phyloP scores from a whole-genome alignment of 2,888 invertebrate species.

The Sesamia inferens region DNA sequence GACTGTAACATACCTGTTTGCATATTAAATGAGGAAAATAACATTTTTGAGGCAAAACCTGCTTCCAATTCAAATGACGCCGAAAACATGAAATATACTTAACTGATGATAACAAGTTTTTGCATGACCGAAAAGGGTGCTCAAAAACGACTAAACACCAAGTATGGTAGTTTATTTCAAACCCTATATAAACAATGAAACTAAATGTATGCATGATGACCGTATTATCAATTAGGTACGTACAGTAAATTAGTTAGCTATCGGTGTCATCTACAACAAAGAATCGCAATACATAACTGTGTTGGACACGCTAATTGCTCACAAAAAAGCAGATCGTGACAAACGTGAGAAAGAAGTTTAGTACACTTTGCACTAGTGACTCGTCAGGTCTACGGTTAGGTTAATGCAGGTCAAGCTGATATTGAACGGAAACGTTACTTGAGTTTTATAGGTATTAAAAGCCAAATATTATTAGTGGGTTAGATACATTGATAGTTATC shows the following conservation, averaged over 20 bases:
- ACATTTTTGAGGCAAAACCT: not conserved
- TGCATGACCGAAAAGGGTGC: not conserved
- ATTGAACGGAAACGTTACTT: not conserved
- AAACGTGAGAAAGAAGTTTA: slow-evolving; percentile 10
- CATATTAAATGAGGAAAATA: not conserved
- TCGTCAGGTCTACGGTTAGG: not conserved
- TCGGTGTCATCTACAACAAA: slow-evolving; percentile 31
- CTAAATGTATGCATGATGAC: slow-evolving; percentile 20
- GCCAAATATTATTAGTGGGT: slow-evolving; percentile 11
- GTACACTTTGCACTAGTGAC: slow-evolving; percentile 11
- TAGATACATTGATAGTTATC: not conserved
- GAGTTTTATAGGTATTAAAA: not conserved
- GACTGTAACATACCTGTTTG: not conserved
- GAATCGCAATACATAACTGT: slow-evolving; percentile 38
- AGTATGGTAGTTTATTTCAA: not conserved
- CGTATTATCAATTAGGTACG: slow-evolving; percentile 8
- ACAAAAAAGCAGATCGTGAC: slow-evolving; percentile 45
- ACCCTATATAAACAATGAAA: slow-evolving; percentile 4
- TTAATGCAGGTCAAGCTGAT: slow-evolving; percentile 28
- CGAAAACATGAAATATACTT: not conserved
- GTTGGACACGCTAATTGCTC: slow-evolving; percentile 49
- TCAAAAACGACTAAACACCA: not conserved
- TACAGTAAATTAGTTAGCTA: slow-evolving; percentile 21
- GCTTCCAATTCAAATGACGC: not conserved
- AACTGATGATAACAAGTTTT: not conserved